These are phyloP conservation scores for Macrosiphum euphorbiae DNA, from an alignment of 2,888 invertebrate genomes.

Conservation along the genomic window DNA sequence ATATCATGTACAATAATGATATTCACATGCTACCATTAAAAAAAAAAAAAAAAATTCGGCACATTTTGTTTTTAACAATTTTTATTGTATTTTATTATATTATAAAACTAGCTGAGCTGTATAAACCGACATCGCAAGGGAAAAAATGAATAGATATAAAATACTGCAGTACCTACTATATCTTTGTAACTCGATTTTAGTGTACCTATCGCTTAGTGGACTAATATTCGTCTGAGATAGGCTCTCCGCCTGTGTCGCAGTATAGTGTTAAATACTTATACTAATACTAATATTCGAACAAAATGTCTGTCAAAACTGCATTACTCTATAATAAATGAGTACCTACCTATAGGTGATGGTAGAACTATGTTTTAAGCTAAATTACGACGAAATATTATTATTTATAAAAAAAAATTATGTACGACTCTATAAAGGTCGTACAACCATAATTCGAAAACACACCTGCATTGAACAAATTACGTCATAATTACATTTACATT, in stretches of 20 bases:
- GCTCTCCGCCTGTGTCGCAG: not conserved
- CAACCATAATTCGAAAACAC: not conserved
- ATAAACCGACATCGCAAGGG: no score
- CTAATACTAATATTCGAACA: not conserved
- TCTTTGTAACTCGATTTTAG: not conserved
- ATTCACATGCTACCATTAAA: no score
- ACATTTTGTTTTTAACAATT: no score
- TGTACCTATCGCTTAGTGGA: not conserved
- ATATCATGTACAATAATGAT: no score
- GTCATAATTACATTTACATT: not conserved
- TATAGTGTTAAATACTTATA: no score
- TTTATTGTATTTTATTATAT: no score
- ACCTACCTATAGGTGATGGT: not conserved
- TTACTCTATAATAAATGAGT: not conserved
- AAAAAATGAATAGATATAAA: no score
- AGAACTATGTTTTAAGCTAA: not conserved
- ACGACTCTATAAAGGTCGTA: not conserved
- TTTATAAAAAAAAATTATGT: not conserved
- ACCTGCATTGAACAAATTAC: not conserved
- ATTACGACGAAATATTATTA: not conserved
- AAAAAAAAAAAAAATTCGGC: no score
- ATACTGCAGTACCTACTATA: no score
- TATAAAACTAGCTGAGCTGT: no score
- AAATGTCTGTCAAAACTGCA: not conserved
- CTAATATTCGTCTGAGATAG: not conserved